These are phyloP conservation scores for Carollia perspicillata DNA, from an alignment of 2,113 vertebrate genomes.

Conservation along the genomic window DNA sequence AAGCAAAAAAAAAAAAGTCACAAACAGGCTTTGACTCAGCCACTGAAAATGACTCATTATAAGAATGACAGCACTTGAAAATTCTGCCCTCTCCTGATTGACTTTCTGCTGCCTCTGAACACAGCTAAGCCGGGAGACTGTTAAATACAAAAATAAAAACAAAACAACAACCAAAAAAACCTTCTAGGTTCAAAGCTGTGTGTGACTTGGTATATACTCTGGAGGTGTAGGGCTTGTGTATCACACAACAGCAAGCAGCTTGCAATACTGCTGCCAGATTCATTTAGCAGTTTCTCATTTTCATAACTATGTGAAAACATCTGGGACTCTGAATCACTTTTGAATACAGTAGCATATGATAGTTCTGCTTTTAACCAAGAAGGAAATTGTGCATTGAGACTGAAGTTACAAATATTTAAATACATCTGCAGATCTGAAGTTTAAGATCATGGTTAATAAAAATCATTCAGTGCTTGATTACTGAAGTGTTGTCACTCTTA, in stretches of 20 bases:
- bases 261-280: background rate
- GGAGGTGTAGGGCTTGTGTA: background rate
- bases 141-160: background rate
- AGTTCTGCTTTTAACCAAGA: background rate
- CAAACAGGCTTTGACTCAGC: background rate
- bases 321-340: background rate
- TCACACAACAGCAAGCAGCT: background rate
- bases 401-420: background rate
- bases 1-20: background rate
- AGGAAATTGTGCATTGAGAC: background rate
- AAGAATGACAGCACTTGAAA: background rate
- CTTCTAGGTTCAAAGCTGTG: background rate
- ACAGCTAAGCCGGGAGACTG: background rate
- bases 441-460: constrained; percentile 14
- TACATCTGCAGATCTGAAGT: background rate
- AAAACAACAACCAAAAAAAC: background rate
- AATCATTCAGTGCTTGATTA: background rate
- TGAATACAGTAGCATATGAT: background rate
- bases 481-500: background rate
- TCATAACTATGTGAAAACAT: background rate
- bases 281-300: background rate
- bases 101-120: background rate
- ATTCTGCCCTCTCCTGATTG: background rate
- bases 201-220: background rate
- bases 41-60: background rate